Percentiles rank a stretch among this genome's conserved stretches.
Conservation (phyloP, 2,888 invertebrate species). For the Drosophila testacea region DNA sequence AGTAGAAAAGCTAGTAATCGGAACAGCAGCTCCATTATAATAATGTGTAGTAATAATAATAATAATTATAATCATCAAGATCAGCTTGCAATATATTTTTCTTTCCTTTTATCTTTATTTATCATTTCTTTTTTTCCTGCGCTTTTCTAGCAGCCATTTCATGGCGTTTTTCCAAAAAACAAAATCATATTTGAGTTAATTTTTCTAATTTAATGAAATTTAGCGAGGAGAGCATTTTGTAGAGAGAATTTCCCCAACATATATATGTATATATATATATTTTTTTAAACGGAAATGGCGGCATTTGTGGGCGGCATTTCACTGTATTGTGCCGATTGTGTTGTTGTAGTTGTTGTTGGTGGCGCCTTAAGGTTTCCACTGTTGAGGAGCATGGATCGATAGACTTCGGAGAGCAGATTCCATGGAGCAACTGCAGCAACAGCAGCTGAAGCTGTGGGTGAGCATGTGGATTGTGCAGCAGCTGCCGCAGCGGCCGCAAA, state of each 20-base stretch:
- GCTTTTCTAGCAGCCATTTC: slow-evolving; percentile 30
- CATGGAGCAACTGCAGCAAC: slow-evolving; percentile 56
- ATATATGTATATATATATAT: too few species aligned
- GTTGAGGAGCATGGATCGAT: slow-evolving; percentile 83
- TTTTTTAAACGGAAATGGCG: slow-evolving; percentile 82
- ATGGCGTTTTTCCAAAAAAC: slow-evolving; percentile 14
- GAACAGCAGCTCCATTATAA: slow-evolving; percentile 34
- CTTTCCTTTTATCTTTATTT: background rate
- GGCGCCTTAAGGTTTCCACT: slow-evolving; percentile 34
- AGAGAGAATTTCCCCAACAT: background rate
- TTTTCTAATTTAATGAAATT: slow-evolving; percentile 1
- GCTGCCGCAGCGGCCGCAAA: slow-evolving; percentile 82
- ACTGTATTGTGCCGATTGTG: slow-evolving; percentile 72
- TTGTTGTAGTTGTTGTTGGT: slow-evolving; percentile 29
- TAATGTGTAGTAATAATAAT: slow-evolving; percentile 9
- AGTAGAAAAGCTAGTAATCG: slow-evolving; percentile 71
- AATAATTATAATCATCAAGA: slow-evolving; percentile 13
- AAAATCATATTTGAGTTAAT: slow-evolving; percentile 10
- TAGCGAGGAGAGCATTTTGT: background rate
- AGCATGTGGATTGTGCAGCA: slow-evolving; percentile 58
- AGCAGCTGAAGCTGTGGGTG: slow-evolving; percentile 5
- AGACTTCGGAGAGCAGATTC: slow-evolving; percentile 84
- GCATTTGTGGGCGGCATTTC: slow-evolving; percentile 81
- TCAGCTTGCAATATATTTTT: background rate
- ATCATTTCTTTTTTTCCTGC: background rate